phyloP scores from a whole-genome alignment of 2,888 invertebrate genomes.

The Saturnia japonica region DNA sequence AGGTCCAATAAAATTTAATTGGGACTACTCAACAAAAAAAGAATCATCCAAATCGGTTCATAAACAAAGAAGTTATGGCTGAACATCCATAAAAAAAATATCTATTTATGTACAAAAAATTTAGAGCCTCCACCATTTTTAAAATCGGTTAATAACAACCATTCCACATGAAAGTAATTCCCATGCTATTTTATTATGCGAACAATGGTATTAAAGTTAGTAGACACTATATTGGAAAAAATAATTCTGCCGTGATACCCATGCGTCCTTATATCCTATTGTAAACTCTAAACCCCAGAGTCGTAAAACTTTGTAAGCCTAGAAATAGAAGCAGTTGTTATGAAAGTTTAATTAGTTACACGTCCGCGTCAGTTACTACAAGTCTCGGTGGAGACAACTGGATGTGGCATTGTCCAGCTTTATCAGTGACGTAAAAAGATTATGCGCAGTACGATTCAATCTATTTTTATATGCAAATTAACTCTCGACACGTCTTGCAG shows the following conservation, averaged over 20 bases:
- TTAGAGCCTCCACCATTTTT: not conserved
- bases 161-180: not conserved
- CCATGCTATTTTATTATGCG: not conserved
- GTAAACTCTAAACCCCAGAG: not conserved
- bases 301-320: not conserved
- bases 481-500: not conserved
- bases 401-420: not conserved
- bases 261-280: not conserved
- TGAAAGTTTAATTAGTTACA: conserved; percentile 6
- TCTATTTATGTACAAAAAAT: too few species aligned
- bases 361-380: not conserved
- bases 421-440: not conserved
- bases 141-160: not conserved
- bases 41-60: too few species aligned
- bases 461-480: not conserved
- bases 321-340: not conserved
- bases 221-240: not conserved
- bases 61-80: too few species aligned
- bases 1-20: too few species aligned
- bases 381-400: not conserved
- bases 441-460: not conserved
- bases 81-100: too few species aligned
- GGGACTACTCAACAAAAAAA: too few species aligned
- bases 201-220: not conserved
- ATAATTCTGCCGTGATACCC: not conserved